Percentiles rank a stretch among this genome's conserved stretches.
Evolutionary conservation across 2,888 invertebrate genomes (phyloP).

Genomic region (Harpalus rufipes): DNA sequence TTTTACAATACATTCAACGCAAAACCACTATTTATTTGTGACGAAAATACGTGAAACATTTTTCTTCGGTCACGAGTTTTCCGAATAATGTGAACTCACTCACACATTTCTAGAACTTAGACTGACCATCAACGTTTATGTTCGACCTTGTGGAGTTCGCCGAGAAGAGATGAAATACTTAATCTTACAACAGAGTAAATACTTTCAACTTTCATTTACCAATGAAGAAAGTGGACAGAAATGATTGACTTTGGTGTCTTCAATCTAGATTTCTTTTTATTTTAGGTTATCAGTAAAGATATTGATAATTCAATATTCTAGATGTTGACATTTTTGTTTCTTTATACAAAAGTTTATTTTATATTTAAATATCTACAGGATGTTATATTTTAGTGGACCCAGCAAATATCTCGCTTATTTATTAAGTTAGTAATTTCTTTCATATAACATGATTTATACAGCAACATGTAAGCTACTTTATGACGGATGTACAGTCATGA

Average conservation of each 20-base stretch:
- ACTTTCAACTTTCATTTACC: slow-evolving; percentile 62
- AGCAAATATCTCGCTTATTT: no score
- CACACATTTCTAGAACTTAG: background rate
- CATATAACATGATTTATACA: no score
- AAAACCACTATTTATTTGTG: background rate
- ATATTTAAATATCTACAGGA: no score
- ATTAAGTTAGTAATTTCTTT: no score
- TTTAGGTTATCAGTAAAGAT: background rate
- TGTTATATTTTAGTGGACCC: no score
- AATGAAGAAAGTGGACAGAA: slow-evolving; percentile 3
- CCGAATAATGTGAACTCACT: background rate
- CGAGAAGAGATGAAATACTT: slow-evolving; percentile 36
- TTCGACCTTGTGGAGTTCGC: slow-evolving; percentile 42
- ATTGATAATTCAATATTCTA: no score
- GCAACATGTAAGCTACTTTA: no score
- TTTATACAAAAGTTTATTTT: no score
- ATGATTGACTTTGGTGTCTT: slow-evolving; percentile 5
- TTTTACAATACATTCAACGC: background rate
- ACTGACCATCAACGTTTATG: slow-evolving; percentile 8
- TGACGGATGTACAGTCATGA: no score
- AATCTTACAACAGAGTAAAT: slow-evolving; percentile 1
- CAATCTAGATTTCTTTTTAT: background rate
- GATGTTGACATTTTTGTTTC: no score
- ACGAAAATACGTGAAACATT: slow-evolving; percentile 24
- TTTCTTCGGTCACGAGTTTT: slow-evolving; percentile 32